Evolutionary conservation across 53 echinoderm and acorn worm genomes (phyloP), one percentile per base, ranked within the genome.

Genomic region (Paracentrotus lividus): DNA sequence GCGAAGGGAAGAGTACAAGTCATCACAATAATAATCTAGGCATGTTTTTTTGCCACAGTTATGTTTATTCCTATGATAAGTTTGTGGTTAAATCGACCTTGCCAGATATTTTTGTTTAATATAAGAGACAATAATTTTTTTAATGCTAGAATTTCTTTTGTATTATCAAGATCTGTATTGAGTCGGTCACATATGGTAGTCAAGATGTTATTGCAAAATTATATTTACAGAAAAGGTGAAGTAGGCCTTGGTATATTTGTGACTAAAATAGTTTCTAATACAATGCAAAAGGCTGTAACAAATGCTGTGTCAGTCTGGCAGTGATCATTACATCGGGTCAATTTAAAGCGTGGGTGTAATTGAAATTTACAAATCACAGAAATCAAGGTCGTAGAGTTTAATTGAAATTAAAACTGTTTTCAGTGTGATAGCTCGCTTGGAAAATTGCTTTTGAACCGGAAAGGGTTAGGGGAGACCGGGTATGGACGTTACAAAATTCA

Each of bases 381-480:
- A 31, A 29, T 64, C 8, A 64, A 64, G 64, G 64, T 64, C 64
- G 31, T 29, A 27, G 64, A 29, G 64, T 27, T 64, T 64, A 64
- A 64, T 64, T 64, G 64, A 29, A 29, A 64, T 64, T 64, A 64
- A 64, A 64, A 10, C 29, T 64, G 64, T 64, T 64, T 31, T 8
- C 1, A 64, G 64, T 13, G 31, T 64, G 64, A 64, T 64, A 29
- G 29, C 31, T 64, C 64, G 64, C 64, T 64, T 27, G 31, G 64
- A 64, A 64, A 64, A 64, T 64, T 64, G 64, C 64, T 10, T 64
- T 64, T 64, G 8, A 29, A 64, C 64, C 64, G 64, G 64, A 64
- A 29, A 64, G n/a, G n/a, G n/a, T n/a, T n/a, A n/a, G n/a, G n/a
- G n/a, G n/a, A n/a, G n/a, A n/a, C n/a, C n/a, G n/a, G n/a, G n/a